Percentiles rank a stretch among this genome's conserved stretches.
These are phyloP conservation scores for Drosophila barbarae DNA, from an alignment of 2,888 invertebrate species.

Conservation along the genomic window DNA sequence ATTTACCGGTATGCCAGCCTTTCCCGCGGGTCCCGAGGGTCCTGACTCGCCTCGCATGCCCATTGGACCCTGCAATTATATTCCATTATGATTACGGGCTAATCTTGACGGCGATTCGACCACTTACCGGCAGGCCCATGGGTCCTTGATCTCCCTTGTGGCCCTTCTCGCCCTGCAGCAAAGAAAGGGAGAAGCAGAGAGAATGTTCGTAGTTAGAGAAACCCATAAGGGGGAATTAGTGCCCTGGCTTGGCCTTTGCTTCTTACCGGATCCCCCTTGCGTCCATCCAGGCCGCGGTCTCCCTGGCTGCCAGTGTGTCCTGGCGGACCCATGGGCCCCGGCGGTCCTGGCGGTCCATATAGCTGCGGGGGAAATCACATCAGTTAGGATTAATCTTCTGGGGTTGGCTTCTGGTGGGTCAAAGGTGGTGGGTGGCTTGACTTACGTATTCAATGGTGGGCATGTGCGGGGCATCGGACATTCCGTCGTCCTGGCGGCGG, in stretches of 20 bases:
- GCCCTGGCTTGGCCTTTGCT: conserved; percentile 6
- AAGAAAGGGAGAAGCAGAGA: neutral
- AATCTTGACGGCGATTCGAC: neutral
- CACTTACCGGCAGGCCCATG: conserved; percentile 96
- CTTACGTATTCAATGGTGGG: conserved; percentile 80
- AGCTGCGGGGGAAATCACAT: conserved; percentile 77
- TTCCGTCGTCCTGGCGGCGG: conserved; percentile 79
- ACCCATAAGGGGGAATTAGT: neutral
- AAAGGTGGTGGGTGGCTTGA: conserved; percentile 60
- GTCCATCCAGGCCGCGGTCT: conserved; percentile 87
- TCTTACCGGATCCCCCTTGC: conserved; percentile 89
- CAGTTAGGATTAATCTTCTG: neutral
- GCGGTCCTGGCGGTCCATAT: conserved; percentile 83
- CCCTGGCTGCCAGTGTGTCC: conserved; percentile 80
- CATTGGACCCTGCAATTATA: conserved; percentile 78
- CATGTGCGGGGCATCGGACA: conserved; percentile 80
- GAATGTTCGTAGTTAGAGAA: neutral
- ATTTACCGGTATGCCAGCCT: conserved; percentile 79
- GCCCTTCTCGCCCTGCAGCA: conserved; percentile 77
- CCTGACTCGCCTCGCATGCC: conserved; percentile 80
- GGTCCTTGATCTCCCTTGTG: conserved; percentile 84
- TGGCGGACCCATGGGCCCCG: conserved; percentile 87
- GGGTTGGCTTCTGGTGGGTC: conserved; percentile 55
- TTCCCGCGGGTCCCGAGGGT: conserved; percentile 78
- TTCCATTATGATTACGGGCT: conserved; percentile 2